Base-by-base conservation (phyloP, 2,888 invertebrate genomes). In the Salticus scenicus region DNA sequence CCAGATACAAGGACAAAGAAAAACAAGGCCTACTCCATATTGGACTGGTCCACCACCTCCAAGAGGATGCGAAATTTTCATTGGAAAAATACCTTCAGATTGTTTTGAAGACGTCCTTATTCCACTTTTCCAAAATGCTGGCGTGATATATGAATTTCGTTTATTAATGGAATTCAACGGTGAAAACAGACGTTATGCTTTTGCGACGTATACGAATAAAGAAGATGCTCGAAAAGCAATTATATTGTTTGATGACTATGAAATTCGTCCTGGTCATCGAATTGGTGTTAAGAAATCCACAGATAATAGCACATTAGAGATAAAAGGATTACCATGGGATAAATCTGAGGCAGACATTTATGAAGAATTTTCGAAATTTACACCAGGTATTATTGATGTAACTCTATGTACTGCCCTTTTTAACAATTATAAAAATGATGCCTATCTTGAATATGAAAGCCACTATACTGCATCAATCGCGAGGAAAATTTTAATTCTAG, bases 221-320 rank as follows among this genome's bases (percentile, higher is more conserved):
- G 90, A 91, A 0, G 93, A 94, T n/a, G 96, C 96, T 0, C 92
- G 92, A 67, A 91, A 90, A 28, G 96, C 96, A 0, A 93, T 95
- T 2, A 90, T 91, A 63, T 91, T 92, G 66, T 91, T 96, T 64
- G 94, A 96, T 90, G 93, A 94, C 20, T 94, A 91, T 89, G 94
- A 94, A 90, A 94, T 97, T 27, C 91, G 94, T 42, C 93, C 93
- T 0, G 93, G 93, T 10, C 92, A 93, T 57, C 92, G 91, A 67
- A 94, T 97, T 30, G 95, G 95, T 0, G 96, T 96, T 0, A 94
- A 94, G 0, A 94, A 94, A 89, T 95, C 95, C 1, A 93, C 95
- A 0, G 96, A 97, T 90, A 97, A 97, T 91, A 94, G 95, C 89
- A 93, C 96, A 0, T 92, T 96, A 0, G 96, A 95, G 90, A 93